Percentiles rank a stretch among this genome's conserved stretches.
Evolutionary conservation across 2,888 invertebrate species (phyloP).

Genomic region (Zygaena filipendulae): DNA sequence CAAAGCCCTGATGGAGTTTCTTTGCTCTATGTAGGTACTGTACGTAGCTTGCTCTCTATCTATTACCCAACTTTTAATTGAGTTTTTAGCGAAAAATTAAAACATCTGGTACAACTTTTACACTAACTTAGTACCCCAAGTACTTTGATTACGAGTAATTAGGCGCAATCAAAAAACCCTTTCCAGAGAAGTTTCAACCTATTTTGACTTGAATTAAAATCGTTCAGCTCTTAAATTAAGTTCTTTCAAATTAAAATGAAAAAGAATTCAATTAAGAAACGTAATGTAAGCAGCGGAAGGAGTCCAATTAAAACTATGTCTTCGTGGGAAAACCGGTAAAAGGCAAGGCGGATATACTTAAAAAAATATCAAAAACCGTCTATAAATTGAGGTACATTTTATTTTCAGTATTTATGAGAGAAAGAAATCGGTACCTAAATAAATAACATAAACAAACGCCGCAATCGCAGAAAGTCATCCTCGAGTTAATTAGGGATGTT

Average conservation of each 20-base stretch:
- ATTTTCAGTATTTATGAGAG: conserved; percentile 32
- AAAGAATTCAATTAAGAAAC: conserved; percentile 43
- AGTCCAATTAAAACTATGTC: conserved; percentile 57
- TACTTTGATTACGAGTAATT: no score
- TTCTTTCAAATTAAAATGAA: conserved; percentile 31
- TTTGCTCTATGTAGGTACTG: conserved; percentile 11
- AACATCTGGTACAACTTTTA: no score
- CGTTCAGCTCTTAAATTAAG: conserved; percentile 25
- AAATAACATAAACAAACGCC: conserved; percentile 16
- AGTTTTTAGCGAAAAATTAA: no score
- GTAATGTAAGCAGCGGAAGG: conserved; percentile 41
- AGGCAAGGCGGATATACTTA: conserved; percentile 39
- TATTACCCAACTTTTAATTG: no score
- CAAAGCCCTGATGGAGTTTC: conserved; percentile 19
- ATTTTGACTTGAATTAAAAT: conserved; percentile 28
- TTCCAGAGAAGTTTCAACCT: conserved; percentile 10
- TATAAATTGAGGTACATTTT: conserved; percentile 36
- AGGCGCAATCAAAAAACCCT: conserved; percentile 10
- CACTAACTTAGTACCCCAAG: no score
- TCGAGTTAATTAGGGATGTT: conserved; percentile 22
- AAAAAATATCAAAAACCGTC: conserved; percentile 33
- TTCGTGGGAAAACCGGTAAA: conserved; percentile 30
- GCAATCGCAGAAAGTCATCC: conserved; percentile 16
- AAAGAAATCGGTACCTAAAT: conserved; percentile 22
- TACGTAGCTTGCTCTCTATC: no score